Conservation (phyloP, 2,797 vertebrate genomes). For the Haliaeetus albicilla region DNA sequence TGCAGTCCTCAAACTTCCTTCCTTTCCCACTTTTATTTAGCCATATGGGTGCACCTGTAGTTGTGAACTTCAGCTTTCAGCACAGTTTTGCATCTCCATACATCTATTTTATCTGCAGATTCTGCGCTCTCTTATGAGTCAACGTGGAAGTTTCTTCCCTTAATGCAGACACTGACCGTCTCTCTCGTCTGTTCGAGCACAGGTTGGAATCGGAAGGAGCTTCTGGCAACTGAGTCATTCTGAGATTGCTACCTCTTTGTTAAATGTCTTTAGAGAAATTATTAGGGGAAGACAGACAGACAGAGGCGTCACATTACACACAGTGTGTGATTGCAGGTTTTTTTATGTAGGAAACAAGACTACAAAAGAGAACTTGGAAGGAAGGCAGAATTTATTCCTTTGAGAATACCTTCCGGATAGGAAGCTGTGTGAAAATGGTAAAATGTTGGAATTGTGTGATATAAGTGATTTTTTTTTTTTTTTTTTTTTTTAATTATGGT, state of each 20-base stretch:
- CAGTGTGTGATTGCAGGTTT: not conserved
- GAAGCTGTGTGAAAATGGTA: not conserved
- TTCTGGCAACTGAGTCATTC: not conserved
- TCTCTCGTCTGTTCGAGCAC: not conserved
- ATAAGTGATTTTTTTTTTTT: not conserved
- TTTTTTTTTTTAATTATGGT: not conserved
- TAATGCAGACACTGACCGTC: rapidly evolving
- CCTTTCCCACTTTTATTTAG: not conserved
- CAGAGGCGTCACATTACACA: not conserved
- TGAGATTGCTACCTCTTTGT: not conserved
- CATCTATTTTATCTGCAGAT: not conserved
- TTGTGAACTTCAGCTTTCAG: not conserved
- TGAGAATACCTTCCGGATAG: not conserved
- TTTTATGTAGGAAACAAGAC: not conserved
- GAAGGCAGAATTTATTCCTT: not conserved
- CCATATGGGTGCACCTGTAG: not conserved
- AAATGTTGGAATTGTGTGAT: not conserved
- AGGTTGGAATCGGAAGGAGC: not conserved
- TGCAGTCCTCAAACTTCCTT: not conserved
- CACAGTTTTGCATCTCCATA: not conserved
- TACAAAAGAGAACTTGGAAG: not conserved
- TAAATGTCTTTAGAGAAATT: not conserved
- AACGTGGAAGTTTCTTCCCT: not conserved
- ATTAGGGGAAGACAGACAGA: not conserved
- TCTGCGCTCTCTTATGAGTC: not conserved